Evolutionary conservation across 1,140 invertebrate species (phyloP), one percentile per base, ranked within the genome.

Genomic region (Brachionus manjavacas): DNA sequence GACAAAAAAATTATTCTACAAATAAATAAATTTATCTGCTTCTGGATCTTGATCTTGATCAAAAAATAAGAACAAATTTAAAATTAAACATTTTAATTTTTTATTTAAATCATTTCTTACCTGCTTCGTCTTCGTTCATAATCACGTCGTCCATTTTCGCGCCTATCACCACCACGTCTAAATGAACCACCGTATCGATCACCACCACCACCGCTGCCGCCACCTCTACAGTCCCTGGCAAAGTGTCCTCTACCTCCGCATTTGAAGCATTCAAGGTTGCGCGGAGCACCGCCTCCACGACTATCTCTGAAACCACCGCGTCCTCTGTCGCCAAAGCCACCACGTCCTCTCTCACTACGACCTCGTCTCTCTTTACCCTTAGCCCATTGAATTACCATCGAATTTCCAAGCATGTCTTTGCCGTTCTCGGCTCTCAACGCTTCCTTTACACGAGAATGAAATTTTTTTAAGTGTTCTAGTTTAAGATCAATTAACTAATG

Each of bases 261-360:
- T 86, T 95, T 94, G 87, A 95, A 95, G 88, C 94, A 95, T 43
- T 80, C 76, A 3, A 80, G 39, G 7, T 55, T 55, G 3, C 76
- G 76, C 8, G 76, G 76, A 9, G 49, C 49, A 64, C 76, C 76
- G 28, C 76, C 76, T n/a, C 55, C 76, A 6, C 76, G 76, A 16
- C 49, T 31, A 25, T 64, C 76, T 60, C 76, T 39, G 11, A 49
- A 49, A 14, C 76, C 76, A n/a, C 76, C 49, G 6, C 76, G 49
- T 9, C 70, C 70, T 60, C 76, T 55, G 39, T 64, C 55, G 6
- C 31, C 31, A 35, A 35, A 35, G 31, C 31, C 76, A 4, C 76
- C 49, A 12, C 76, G 49, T 16, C 70, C 70, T 60, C 76, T 55
- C 35, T 64, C 55, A 14, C 31, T 35, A 35, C 31, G 31, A 35